These are phyloP conservation scores for Tachysurus vachellii DNA, from an alignment of 2,113 vertebrate species.

Conservation along the genomic window DNA sequence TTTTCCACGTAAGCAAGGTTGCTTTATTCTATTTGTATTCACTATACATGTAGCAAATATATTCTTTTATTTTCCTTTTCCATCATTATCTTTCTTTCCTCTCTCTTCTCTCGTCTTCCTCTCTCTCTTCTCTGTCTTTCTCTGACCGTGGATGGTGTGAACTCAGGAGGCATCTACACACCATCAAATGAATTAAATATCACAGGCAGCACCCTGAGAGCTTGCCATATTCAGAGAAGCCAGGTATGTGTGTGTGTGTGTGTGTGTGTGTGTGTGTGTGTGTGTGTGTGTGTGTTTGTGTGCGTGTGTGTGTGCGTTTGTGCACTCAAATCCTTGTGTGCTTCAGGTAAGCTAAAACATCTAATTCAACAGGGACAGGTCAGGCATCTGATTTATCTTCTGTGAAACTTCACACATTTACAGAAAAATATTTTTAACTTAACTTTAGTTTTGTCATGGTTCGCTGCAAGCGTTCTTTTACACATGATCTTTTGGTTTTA, in stretches of 20 bases:
- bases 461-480: background rate
- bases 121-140: constrained; percentile 17
- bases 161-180: constrained; percentile 19
- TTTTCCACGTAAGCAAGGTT: background rate
- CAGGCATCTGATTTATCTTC: constrained; percentile 13
- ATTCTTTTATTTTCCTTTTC: constrained; percentile 53
- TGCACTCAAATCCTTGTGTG: background rate
- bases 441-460: background rate
- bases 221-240: background rate
- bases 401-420: background rate
- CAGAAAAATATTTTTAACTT: background rate
- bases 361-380: background rate
- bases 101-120: constrained; percentile 9
- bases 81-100: constrained; percentile 22
- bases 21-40: constrained; percentile 34
- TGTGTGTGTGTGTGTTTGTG: constrained; percentile 4
- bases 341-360: background rate
- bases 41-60: background rate
- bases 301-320: constrained; percentile 6
- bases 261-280: background rate
- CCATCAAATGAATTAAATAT: constrained; percentile 46
- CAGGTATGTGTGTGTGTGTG: background rate
- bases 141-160: constrained; percentile 17
- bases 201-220: constrained; percentile 25
- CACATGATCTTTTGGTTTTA: background rate